Base-by-base conservation (phyloP, 2,113 vertebrate species). In the Heterotilapia buettikoferi region DNA sequence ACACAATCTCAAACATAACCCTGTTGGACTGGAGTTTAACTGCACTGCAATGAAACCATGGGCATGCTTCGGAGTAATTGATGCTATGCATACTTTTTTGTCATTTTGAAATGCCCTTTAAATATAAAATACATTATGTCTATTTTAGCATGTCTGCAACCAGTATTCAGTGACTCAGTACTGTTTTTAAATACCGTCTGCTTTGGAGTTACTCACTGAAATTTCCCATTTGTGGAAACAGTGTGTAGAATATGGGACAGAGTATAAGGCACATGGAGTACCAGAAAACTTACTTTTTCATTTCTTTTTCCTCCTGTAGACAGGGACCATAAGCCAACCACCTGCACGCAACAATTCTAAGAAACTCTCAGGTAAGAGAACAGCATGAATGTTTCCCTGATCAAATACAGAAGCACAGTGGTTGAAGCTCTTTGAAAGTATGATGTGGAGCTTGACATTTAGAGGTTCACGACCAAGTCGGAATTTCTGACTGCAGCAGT, bases 311-410 rank as follows among this genome's bases (percentile, higher is more conserved):
- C 26, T 89, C 63, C 38, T 86, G 61, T 88, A 97, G 96, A 50
- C 85, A 71, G 92, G 82, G n/a, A 86, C 36, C 80, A 43, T 82
- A 57, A 95, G n/a, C 24, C 86, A 93, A 59, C 93, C 88, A 8
- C 96, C 96, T 2, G 83, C 56, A 31, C 95, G 96, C 31, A 86
- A 5, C 61, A 21, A 26, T 71, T 76, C 11, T 29, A 82, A 78
- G 47, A 92, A 90, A 52, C 52, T 31, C 11, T 3, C 94, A 94
- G 96, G 96, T 96, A 96, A 93, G 95, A 88, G n/a, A 79, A 43
- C 18, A 13, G 36, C 31, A 57, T 78, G 71, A 33, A 16, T 80
- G 52, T 33, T 45, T 7, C 24, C 63, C 2, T 76, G 83, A 82
- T 81, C 16, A 56, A 63, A 86, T 36, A 26, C 6, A 57, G 5